Evolutionary conservation across 2,888 invertebrate species (phyloP), one percentile per base, ranked within the genome.

Genomic region (Cepaea hortensis): DNA sequence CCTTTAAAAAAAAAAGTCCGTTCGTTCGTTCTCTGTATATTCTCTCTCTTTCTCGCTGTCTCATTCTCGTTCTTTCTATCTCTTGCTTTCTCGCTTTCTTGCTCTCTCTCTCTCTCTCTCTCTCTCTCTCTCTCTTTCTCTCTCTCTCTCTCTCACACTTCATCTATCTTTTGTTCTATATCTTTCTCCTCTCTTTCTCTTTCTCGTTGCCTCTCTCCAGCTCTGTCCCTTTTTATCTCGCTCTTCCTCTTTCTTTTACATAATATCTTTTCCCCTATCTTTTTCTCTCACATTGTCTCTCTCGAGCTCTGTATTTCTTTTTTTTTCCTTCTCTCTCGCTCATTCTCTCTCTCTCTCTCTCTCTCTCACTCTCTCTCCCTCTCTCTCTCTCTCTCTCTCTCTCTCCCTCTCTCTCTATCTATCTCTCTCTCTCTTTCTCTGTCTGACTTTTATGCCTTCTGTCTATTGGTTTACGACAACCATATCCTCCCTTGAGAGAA

Each of bases 71-170:
- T 9, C n/a, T 9, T 9, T 73, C 73, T 73, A 13, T 73, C 9
- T 73, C n/a, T 73, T 3, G 20, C n/a, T 73, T 23, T 73, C 73
- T 9, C 3, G 73, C 73, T 9, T 3, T 73, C 73, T 70, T 3
- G 0, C 15, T 70, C 20, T 76, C 46, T 76, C 35, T 76, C 76
- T 46, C 46, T 46, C 46, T 76, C 35, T 23, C 76, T 76, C 46
- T 46, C 76, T 76, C 46, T 76, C 46, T 23, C 46, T 76, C 76
- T 76, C 46, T 76, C 77, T 77, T 1, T 77, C 77, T 77, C 48
- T 77, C 77, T 77, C 48, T 77, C 77, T 77, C 48, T 77, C 77
- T 77, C 15, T 77, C 77, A 50, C 48, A 50, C 50, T 50, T 4
- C 20, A 50, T 35, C 35, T 35, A 1, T 35, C 35, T 35, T 35